Evolutionary conservation across 2,113 vertebrate species (phyloP).

Genomic region (Phainopepla nitens): DNA sequence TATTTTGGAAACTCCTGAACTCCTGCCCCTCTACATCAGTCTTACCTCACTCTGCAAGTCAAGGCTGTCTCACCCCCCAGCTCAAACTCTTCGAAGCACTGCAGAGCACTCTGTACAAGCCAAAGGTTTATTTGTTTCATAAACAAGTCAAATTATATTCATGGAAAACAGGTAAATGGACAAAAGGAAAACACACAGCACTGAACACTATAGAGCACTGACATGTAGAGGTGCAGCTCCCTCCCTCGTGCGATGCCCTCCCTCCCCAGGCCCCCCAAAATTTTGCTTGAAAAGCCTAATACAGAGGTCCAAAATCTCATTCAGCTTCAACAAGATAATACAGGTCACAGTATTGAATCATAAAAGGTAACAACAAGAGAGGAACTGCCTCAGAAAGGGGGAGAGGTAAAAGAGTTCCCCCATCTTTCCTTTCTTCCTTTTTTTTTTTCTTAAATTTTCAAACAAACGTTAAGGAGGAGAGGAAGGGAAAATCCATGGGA

Average conservation of each 20-base stretch:
- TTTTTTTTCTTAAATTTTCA: not conserved
- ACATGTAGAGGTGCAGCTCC: slow-evolving; percentile 72
- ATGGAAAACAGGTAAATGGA: slow-evolving; percentile 78
- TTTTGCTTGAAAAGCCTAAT: slow-evolving; percentile 58
- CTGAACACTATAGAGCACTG: slow-evolving; percentile 67
- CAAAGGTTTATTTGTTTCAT: slow-evolving; percentile 74
- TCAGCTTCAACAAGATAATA: slow-evolving; percentile 57
- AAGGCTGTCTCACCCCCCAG: not conserved
- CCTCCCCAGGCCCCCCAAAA: slow-evolving; percentile 3
- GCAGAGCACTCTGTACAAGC: slow-evolving; percentile 54
- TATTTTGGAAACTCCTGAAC: not conserved
- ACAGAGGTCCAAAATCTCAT: slow-evolving; percentile 61
- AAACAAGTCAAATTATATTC: slow-evolving; percentile 77
- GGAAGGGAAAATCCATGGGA: slow-evolving; percentile 18
- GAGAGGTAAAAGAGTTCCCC: slow-evolving; percentile 17
- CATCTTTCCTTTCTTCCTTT: not conserved
- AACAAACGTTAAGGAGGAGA: slow-evolving; percentile 51
- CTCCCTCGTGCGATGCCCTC: slow-evolving; percentile 55
- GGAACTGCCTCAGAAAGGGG: not conserved
- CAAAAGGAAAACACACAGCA: slow-evolving; percentile 73
- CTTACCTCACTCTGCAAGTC: not conserved
- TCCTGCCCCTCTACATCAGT: not conserved
- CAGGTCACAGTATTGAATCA: slow-evolving; percentile 73
- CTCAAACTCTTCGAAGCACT: not conserved
- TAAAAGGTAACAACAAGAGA: slow-evolving; percentile 46